Base-by-base conservation (phyloP, 2,888 invertebrate genomes). In the Koerneria pararmatus region DNA sequence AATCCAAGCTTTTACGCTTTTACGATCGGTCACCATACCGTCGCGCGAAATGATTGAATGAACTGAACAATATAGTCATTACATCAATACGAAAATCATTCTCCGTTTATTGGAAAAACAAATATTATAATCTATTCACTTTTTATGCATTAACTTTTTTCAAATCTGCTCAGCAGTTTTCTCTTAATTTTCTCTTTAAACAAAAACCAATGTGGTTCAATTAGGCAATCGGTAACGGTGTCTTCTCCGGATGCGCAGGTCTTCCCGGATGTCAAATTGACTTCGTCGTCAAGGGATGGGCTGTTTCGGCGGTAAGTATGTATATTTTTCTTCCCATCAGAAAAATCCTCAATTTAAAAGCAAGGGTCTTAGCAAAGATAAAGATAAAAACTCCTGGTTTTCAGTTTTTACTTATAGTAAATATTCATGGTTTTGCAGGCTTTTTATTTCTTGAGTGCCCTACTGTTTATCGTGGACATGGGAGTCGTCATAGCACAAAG, bases 251-350 rank as follows among this genome's bases (percentile, higher is more conserved):
- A 4, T 82, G 82, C 67, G 79, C 80, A n/a, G 82, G 82, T 29
- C 73, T 82, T 37, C 81, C 81, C 6, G 81, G 78, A 19, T 82
- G 82, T 71, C 81, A 82, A 53, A 80, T 80, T 54, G 78, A 78
- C 24, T 82, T 82, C 67, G 77, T 82, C 27, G 82, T 82, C 37
- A 79, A 80, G 59, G 82, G 80, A 69, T 81, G 81, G 81, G 81
- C 81, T 0, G 81, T 78, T 1, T 77, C 81, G 3, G 81, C 81
- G 60, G 76, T 75, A 58, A 46, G 62, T 41, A 8, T 6, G 22
- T 53, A 22, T 8, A 22, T 53, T 53, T 11, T 53, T 53, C n/a
- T 19, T 22, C 5, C 6, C n/a, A 41, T 11, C 19, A 41, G 8
- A 15, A 41, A 41, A 15, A 15, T 41, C 8, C 8, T 41, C 19